Percentiles rank a stretch among this genome's conserved stretches.
These are phyloP conservation scores for Leptobrachium ailaonicum DNA, from an alignment of 2,113 vertebrate genomes.

Conservation along the genomic window DNA sequence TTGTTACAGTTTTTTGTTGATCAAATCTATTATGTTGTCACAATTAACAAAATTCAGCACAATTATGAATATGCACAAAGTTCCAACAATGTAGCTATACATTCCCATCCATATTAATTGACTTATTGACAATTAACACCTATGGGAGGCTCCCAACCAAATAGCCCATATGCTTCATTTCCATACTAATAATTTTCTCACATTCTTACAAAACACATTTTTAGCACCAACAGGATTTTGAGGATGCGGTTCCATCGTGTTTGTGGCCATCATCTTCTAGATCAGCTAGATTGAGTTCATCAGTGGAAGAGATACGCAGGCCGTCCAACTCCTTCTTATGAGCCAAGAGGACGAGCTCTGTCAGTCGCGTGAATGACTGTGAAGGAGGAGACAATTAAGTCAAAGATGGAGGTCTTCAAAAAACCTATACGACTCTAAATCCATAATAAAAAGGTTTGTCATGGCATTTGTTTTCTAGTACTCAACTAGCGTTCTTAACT, in stretches of 20 bases:
- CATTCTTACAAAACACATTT: conserved; percentile 13
- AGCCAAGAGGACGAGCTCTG: conserved; percentile 90
- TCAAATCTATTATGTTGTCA: not conserved
- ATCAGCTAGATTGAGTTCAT: conserved; percentile 74
- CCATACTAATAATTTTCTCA: not conserved
- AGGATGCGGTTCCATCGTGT: conserved; percentile 62
- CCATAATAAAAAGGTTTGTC: no score
- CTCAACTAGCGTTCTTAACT: no score
- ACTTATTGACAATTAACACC: not conserved
- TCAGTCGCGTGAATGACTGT: conserved; percentile 90
- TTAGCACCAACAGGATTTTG: conserved; percentile 93
- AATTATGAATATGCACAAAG: not conserved
- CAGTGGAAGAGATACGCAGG: conserved; percentile 68
- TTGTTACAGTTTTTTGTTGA: no score
- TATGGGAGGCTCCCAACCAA: not conserved
- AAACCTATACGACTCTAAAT: no score
- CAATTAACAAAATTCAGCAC: not conserved
- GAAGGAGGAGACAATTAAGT: not conserved
- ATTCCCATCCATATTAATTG: not conserved
- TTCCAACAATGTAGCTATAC: not conserved
- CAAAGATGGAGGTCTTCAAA: no score
- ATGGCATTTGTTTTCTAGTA: no score
- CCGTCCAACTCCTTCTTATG: conserved; percentile 92
- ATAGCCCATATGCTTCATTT: conserved; percentile 19
- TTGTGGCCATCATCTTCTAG: conserved; percentile 86